Evolutionary conservation across 30 jellyfish, hydroid and myxozoan species (phyloP), one percentile per base, ranked within the genome.

Genomic region (Rhopilema esculentum): DNA sequence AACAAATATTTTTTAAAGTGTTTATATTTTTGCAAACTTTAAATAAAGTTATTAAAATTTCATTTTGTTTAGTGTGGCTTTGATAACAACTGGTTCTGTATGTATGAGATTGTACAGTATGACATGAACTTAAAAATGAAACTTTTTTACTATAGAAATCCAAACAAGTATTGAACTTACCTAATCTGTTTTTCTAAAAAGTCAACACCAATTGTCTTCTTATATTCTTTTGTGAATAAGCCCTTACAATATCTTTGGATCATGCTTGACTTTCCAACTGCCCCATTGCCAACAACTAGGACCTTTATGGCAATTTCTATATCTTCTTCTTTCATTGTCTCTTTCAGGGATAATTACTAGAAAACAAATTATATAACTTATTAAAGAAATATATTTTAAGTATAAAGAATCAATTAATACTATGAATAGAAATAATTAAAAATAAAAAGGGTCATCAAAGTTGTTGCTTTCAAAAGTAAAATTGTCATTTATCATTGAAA

Each of bases 181-280:
- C 85, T 79, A 23, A 93, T 84, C 40, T 77, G 91, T 75, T 93
- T 93, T 70, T 93, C 98, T 17, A 93, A 83, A 68, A 88, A 93
- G 69, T 93, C 98, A 71, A 93, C 98, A 22, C 98, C 98, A 66
- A 93, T 93, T 15, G 98, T 93, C 77, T 93, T 93, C 88, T 93
- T 93, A 81, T 93, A 93, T 75, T 93, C 98, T 52, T 88, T 88
- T 17, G 97, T 93, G 75, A 93, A 93, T 22, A 72, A 52, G 19
- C 98, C 98, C 84, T 93, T 93, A 72, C 98, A 93, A 66, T 93
- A 93, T 61, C 98, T 53, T 78, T 93, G 98, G 21, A 88, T 88
- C 98, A 93, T 93, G 82, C 97, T 88, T 16, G 98, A 93, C 69
- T 93, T 93, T 23, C 98, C 98, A 69, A 93, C 98, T 16, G 98